Evolutionary conservation across 2,113 vertebrate species (phyloP).

Genomic region (Nothocercus julius): DNA sequence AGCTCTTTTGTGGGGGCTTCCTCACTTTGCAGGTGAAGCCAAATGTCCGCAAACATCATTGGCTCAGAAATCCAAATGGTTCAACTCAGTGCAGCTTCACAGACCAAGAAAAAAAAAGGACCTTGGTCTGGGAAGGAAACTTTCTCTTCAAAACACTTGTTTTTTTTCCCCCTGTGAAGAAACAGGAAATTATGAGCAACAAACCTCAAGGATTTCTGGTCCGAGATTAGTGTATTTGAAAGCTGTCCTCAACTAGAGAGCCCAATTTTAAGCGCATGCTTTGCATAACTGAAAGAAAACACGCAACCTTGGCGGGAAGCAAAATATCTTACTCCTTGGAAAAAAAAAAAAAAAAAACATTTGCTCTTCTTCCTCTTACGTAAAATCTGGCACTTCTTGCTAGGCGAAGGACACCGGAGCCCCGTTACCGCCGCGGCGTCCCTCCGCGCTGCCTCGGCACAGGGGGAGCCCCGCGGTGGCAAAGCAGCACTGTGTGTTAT

Average conservation of each 20-base stretch:
- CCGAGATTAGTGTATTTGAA: neutral
- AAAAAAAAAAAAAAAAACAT: conserved; percentile 29
- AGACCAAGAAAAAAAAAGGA: neutral
- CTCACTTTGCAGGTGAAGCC: neutral
- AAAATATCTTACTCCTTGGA: neutral
- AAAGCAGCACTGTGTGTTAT: too few relatives aligned
- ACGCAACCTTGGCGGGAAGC: neutral
- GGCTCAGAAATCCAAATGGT: rapidly evolving
- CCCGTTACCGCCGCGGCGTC: neutral
- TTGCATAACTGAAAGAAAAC: conserved; percentile 43
- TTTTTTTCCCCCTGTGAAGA: neutral
- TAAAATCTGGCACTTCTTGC: neutral
- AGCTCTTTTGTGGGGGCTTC: neutral
- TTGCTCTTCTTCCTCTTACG: neutral
- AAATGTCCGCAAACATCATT: neutral
- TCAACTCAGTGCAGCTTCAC: neutral
- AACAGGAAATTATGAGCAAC: conserved; percentile 33
- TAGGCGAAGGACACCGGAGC: neutral
- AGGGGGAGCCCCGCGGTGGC: too few relatives aligned
- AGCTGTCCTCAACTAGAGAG: neutral
- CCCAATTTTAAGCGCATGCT: conserved; percentile 17
- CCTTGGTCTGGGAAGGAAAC: neutral
- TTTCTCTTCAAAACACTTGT: neutral
- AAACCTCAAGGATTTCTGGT: conserved; percentile 27
- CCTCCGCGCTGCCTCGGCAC: too few relatives aligned